Evolutionary conservation across 1,140 invertebrate genomes (phyloP).

Genomic region (Diorhabda carinulata): DNA sequence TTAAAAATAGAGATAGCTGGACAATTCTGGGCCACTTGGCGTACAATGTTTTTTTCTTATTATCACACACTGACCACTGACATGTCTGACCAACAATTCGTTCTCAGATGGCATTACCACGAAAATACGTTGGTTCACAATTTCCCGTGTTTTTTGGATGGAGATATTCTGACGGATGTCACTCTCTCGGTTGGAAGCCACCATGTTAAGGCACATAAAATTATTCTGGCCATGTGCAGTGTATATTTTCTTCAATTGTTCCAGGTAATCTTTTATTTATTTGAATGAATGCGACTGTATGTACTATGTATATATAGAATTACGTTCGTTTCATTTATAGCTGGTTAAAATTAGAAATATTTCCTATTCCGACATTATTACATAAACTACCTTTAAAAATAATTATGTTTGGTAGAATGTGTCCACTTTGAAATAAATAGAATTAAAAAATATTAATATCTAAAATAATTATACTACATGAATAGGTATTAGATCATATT

Average conservation of each 20-base stretch:
- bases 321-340: background rate
- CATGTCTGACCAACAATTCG: constrained; percentile 62
- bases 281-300: background rate
- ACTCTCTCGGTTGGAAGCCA: constrained; percentile 78
- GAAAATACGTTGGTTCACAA: constrained; percentile 77
- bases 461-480: no score
- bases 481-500: no score
- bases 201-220: constrained; percentile 75
- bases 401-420: no score
- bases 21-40: constrained; percentile 40
- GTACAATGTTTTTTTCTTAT: constrained; percentile 36
- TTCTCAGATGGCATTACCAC: constrained; percentile 74
- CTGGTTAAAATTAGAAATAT: background rate
- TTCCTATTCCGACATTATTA: constrained; percentile 10
- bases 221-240: constrained; percentile 87
- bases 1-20: constrained; percentile 44
- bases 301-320: background rate
- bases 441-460: no score
- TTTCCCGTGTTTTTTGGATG: constrained; percentile 74
- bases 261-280: constrained; percentile 55
- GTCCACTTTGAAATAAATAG: no score
- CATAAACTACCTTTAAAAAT: background rate
- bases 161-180: constrained; percentile 84
- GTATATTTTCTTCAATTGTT: constrained; percentile 88
- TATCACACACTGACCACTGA: constrained; percentile 33